These are phyloP conservation scores for Nasonia giraulti DNA, from an alignment of 1,140 invertebrate species.

Conservation along the genomic window DNA sequence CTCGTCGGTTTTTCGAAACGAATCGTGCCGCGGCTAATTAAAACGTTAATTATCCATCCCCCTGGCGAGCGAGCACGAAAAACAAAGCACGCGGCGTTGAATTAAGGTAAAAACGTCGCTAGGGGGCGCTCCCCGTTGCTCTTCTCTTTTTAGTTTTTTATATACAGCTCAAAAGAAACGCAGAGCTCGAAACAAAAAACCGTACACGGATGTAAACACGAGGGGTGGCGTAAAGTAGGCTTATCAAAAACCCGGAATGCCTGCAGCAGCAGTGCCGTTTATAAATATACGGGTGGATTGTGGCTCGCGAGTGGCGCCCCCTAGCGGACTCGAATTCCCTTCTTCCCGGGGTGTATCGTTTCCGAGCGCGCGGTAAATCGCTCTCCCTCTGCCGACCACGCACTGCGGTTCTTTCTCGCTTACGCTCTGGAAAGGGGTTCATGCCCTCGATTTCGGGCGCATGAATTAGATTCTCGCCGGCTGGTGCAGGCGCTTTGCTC, in stretches of 20 bases:
- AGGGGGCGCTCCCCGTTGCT: not conserved
- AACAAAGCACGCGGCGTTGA: conserved; percentile 15
- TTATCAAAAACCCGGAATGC: not conserved
- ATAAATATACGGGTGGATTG: conserved; percentile 50
- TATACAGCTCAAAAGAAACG: not conserved
- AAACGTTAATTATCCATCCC: conserved; percentile 50
- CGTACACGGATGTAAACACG: not conserved
- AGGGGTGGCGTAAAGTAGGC: conserved; percentile 16
- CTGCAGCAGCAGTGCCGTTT: not conserved
- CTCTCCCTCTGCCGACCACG: no score
- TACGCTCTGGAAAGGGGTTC: no score
- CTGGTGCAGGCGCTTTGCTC: not conserved
- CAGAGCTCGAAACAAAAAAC: not conserved
- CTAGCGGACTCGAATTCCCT: conserved; percentile 55
- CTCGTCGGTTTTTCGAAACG: conserved; percentile 19
- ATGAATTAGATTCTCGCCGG: no score
- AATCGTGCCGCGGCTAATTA: conserved; percentile 46
- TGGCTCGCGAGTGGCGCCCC: conserved; percentile 55
- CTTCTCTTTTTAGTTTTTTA: no score
- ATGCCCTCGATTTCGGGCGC: no score
- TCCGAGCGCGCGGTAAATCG: not conserved
- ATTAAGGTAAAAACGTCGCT: not conserved
- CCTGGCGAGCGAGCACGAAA: not conserved
- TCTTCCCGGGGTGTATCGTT: conserved; percentile 54
- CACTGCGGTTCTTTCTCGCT: no score